Base-by-base conservation (phyloP, 1,140 invertebrate genomes). In the Anthonomus grandis region DNA sequence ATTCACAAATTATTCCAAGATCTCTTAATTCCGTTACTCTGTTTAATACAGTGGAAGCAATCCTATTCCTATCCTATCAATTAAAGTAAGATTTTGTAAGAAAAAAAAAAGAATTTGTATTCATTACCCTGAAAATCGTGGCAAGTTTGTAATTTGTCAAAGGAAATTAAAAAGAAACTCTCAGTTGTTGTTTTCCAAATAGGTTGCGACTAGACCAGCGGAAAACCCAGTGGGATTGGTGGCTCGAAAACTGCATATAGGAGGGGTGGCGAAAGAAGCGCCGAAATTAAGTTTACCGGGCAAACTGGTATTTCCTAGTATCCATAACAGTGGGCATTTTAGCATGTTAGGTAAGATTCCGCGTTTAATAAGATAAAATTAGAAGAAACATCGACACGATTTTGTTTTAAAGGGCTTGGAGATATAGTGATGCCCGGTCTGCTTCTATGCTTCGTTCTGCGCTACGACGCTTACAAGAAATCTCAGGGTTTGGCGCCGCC, bases 371-470 rank as follows among this genome's bases (percentile, higher is more conserved):
- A 22, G 9, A 10, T 1, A 12, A 21, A 22, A 41, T 13, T 15
- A n/a, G 2, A 1, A n/a, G 23, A n/a, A n/a, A n/a, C n/a, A n/a
- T n/a, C n/a, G n/a, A n/a, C n/a, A n/a, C n/a, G n/a, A n/a, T n/a
- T n/a, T n/a, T n/a, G 6, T 54, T 39, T 66, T 63, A 13, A 61
- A 81, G 80, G 95, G 59, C 80, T 98, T 9, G 95, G 95, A 23
- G 94, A 97, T 75, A 94, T 98, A 60, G 95, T 97, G 13, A 97
- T 97, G 94, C 95, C 95, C n/a, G 95, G 95, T 3, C 76, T 98
- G 17, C 70, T 98, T 59, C 79, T 98, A 55, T 98, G 95, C 77
- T 98, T 98, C 76, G 95, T 98, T 37, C 74, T 98, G 56, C 83
- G 89, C 15, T 98, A 97, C 73, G 95, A 98, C 77, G 93, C 94